Conservation (phyloP, 2,113 vertebrate species). For the Sphaerodactylus townsendi region DNA sequence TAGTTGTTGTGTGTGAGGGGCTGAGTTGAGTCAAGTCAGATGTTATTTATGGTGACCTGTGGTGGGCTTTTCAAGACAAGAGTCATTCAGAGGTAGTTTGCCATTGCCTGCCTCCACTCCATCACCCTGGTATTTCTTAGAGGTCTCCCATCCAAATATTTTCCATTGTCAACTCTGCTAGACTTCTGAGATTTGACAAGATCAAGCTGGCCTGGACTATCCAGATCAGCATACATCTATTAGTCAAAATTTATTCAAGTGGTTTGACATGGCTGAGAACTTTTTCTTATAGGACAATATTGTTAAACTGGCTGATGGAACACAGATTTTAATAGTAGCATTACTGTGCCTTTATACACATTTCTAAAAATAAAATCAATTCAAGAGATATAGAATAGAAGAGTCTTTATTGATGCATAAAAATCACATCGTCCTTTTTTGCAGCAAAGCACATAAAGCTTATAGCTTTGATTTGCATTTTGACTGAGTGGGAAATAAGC, state of each 20-base stretch:
- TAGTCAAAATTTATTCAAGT: neutral
- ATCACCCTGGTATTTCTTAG: no score
- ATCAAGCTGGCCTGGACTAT: no score
- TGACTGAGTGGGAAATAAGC: neutral
- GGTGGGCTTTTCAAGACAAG: no score
- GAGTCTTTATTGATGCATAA: neutral
- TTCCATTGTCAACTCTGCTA: no score
- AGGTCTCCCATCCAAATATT: no score
- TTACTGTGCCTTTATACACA: neutral
- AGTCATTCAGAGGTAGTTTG: no score
- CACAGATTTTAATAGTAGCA: neutral
- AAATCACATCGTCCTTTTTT: neutral
- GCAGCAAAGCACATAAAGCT: neutral
- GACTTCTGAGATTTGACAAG: no score
- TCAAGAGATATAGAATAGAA: fast-evolving
- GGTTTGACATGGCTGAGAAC: neutral
- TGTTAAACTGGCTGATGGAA: neutral
- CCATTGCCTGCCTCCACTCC: no score
- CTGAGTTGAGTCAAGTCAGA: neutral
- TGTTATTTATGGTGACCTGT: no score
- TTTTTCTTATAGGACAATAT: neutral
- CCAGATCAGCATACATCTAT: neutral
- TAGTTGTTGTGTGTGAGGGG: fast-evolving
- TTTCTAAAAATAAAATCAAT: neutral
- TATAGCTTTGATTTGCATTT: neutral